Evolutionary conservation across 2,888 invertebrate species (phyloP).

Genomic region (Leptinotarsa juncta): DNA sequence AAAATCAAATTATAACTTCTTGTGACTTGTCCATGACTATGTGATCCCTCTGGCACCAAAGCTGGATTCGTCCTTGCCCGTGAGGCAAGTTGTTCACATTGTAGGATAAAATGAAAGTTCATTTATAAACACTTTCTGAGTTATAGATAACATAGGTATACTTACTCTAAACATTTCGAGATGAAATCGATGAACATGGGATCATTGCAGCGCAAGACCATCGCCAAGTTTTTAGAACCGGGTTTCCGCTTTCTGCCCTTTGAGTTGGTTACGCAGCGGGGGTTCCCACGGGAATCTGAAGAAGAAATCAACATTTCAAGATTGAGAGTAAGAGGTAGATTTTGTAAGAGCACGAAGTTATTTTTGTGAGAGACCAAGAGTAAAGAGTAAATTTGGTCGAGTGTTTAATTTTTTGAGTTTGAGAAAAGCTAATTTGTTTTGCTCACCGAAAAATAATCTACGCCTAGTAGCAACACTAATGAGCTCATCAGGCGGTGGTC

Average conservation of each 20-base stretch:
- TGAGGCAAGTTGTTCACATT: no score
- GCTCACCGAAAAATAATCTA: slow-evolving; percentile 85
- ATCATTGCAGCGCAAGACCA: slow-evolving; percentile 88
- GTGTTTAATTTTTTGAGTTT: no score
- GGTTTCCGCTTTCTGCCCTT: slow-evolving; percentile 93
- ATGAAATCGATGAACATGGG: slow-evolving; percentile 92
- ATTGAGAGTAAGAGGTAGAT: no score
- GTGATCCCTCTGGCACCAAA: no score
- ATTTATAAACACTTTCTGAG: no score
- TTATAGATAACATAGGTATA: slow-evolving; percentile 49
- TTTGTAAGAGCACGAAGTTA: no score
- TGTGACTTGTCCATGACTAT: no score
- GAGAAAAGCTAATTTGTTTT: not conserved
- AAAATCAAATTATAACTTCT: no score
- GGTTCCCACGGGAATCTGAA: slow-evolving; percentile 91
- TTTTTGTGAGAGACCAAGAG: no score
- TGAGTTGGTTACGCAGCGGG: slow-evolving; percentile 91
- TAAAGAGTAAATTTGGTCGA: no score
- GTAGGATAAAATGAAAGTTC: no score
- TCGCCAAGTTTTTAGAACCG: slow-evolving; percentile 83
- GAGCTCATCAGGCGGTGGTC: slow-evolving; percentile 88
- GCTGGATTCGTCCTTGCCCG: no score
- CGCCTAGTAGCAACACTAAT: slow-evolving; percentile 87
- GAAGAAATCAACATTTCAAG: slow-evolving; percentile 29
- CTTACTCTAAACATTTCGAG: slow-evolving; percentile 90